A percentile compares a stretch with the other conserved stretches of the same genome.
phyloP scores from a whole-genome alignment of 2,888 invertebrate species.

The Caenorhabditis sp. region DNA sequence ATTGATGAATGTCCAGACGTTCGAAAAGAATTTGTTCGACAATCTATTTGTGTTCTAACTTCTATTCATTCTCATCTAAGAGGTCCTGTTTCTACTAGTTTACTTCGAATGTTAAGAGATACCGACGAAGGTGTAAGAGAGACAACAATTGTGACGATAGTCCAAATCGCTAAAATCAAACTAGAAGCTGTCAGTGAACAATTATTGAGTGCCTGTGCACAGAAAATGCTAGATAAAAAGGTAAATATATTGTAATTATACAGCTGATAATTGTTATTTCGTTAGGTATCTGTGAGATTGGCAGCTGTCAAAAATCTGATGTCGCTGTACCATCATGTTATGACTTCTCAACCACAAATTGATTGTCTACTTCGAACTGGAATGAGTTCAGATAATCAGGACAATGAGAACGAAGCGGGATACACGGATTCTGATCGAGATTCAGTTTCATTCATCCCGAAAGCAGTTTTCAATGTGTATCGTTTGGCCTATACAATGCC shows the following conservation, averaged over 20 bases:
- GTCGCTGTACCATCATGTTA: slow-evolving; percentile 30
- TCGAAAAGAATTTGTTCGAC: slow-evolving; percentile 23
- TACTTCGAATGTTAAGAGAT: slow-evolving; percentile 20
- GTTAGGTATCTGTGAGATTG: slow-evolving; percentile 34
- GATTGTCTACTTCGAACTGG: neutral
- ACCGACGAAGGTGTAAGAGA: slow-evolving; percentile 29
- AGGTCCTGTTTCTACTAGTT: slow-evolving; percentile 19
- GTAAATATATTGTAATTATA: slow-evolving; percentile 1
- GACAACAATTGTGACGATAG: slow-evolving; percentile 22
- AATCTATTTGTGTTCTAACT: slow-evolving; percentile 16
- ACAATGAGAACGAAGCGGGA: neutral
- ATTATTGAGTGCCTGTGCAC: slow-evolving; percentile 38
- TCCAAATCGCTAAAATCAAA: slow-evolving; percentile 39
- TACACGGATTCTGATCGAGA: slow-evolving; percentile 46
- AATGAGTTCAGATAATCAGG: neutral
- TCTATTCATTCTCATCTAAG: slow-evolving; percentile 26
- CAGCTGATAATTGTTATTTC: neutral
- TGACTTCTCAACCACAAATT: slow-evolving; percentile 13
- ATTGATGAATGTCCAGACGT: slow-evolving; percentile 8
- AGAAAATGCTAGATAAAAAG: slow-evolving; percentile 43
- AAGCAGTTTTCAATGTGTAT: slow-evolving; percentile 22
- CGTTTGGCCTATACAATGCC: slow-evolving; percentile 5
- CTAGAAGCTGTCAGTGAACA: slow-evolving; percentile 51
- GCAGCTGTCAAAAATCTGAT: slow-evolving; percentile 28
- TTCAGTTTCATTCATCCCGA: slow-evolving; percentile 40